Base-by-base conservation (phyloP, 2,888 invertebrate genomes). In the Pyrrhosoma nymphula region DNA sequence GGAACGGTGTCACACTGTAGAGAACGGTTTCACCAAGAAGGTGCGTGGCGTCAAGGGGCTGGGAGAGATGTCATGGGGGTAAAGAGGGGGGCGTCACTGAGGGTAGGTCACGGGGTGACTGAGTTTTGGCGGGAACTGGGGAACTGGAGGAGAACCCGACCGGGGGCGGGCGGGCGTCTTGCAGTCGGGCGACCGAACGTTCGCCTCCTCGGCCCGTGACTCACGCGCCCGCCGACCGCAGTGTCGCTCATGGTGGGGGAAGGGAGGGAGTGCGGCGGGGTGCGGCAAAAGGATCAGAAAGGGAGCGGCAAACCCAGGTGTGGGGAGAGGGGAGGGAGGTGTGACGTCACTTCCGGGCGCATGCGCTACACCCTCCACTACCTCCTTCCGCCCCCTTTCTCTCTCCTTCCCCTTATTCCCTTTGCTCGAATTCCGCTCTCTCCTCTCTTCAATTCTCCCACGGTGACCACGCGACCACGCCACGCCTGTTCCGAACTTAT, bases 341-440 rank as follows among this genome's bases (percentile, higher is more conserved):
- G 16, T 93, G 93, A 93, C 93, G 93, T 69, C 63, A 69, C 69
- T 69, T 69, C n/a, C 47, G 69, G 35, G 75, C 93, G 93, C 93
- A 93, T 93, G 93, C 93, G 93, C 93, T 39, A 60, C 60, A 60
- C 26, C 47, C 16, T 8, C 39, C 4, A 23, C 23, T 35, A 35
- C 35, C 35, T 14, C 82, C 82, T 35, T 35, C 30, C 35, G 10
- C 35, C 35, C 16, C 14, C 82, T 20, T 69, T n/a, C 69, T 26
- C 69, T 8, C n/a, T 69, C 69, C 12, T 14, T 3, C 60, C 60
- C 60, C 26, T 8, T 26, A 4, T 1, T 8, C 18, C 60, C 47
- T 47, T 47, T 2, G 60, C 60, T 60, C 18, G 60, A 14, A 60
- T 60, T 60, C 60, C 60, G 18, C 60, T 14, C 16, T 0, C 16